Conservation (phyloP, 2,888 invertebrate genomes). For the Morpho achilles region DNA sequence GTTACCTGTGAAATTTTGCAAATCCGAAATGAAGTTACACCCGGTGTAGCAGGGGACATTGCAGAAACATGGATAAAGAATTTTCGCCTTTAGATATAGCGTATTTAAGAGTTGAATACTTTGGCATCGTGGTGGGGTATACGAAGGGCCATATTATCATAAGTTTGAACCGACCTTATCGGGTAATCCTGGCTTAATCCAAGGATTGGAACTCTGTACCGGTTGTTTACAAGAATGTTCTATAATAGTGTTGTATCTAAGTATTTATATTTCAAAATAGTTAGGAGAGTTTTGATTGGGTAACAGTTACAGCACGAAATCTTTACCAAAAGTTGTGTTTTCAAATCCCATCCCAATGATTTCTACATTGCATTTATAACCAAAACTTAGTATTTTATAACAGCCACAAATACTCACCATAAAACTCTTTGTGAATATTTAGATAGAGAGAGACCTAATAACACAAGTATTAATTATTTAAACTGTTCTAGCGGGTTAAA, state of each 20-base stretch:
- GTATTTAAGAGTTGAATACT: neutral
- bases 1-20: slow-evolving; percentile 22
- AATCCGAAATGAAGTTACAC: slow-evolving; percentile 15
- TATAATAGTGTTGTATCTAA: slow-evolving; percentile 9
- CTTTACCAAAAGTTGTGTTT: too few species aligned
- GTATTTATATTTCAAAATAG: too few species aligned
- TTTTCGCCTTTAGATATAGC: slow-evolving; percentile 1
- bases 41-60: slow-evolving; percentile 3
- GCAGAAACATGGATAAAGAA: neutral
- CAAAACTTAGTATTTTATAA: too few species aligned
- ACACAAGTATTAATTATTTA: too few species aligned
- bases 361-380: too few species aligned
- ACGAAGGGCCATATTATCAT: slow-evolving; percentile 62
- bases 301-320: too few species aligned
- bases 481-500: too few species aligned
- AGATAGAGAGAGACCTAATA: too few species aligned
- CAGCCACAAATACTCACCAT: too few species aligned
- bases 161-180: slow-evolving; percentile 56
- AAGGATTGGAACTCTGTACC: slow-evolving; percentile 30
- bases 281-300: too few species aligned
- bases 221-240: slow-evolving; percentile 25
- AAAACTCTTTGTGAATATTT: too few species aligned
- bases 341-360: too few species aligned
- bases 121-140: slow-evolving; percentile 36
- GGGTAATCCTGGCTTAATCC: slow-evolving; percentile 53